phyloP scores from a whole-genome alignment of 2,888 invertebrate species.

The Temnothorax rugatulus region DNA sequence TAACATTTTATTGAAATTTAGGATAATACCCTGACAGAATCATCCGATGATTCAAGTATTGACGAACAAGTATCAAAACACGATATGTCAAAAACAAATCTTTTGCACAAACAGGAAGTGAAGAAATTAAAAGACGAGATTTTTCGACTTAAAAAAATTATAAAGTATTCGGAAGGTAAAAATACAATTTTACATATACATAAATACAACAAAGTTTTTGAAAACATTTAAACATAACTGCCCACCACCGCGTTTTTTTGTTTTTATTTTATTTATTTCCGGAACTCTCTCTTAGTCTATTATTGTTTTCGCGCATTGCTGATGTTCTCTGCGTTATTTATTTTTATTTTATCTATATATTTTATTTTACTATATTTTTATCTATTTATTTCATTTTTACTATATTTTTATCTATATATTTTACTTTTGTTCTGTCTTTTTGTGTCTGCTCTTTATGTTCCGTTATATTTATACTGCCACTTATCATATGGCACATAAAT shows the following conservation, averaged over 20 bases:
- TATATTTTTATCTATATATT: too few species aligned
- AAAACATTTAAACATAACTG: neutral
- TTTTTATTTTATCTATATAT: too few species aligned
- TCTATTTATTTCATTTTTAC: too few species aligned
- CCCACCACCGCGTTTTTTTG: too few species aligned
- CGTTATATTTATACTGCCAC: neutral
- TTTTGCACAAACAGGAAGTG: neutral
- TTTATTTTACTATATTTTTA: too few species aligned
- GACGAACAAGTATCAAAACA: neutral
- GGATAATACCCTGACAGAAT: neutral
- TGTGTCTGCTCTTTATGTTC: neutral
- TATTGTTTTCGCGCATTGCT: too few species aligned
- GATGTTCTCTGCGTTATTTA: too few species aligned
- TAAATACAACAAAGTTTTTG: neutral
- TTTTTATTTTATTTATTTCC: too few species aligned
- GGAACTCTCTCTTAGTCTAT: too few species aligned
- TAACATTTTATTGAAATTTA: neutral
- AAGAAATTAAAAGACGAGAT: neutral
- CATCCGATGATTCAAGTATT: neutral
- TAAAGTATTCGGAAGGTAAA: neutral
- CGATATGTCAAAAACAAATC: neutral
- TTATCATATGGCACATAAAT: neutral
- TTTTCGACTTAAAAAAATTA: neutral
- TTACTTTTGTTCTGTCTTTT: neutral
- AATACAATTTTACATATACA: neutral